A percentile compares a stretch with the other conserved stretches of the same genome.
Evolutionary conservation across 2,797 vertebrate species (phyloP).

Genomic region (Coccyzus lansbergi): DNA sequence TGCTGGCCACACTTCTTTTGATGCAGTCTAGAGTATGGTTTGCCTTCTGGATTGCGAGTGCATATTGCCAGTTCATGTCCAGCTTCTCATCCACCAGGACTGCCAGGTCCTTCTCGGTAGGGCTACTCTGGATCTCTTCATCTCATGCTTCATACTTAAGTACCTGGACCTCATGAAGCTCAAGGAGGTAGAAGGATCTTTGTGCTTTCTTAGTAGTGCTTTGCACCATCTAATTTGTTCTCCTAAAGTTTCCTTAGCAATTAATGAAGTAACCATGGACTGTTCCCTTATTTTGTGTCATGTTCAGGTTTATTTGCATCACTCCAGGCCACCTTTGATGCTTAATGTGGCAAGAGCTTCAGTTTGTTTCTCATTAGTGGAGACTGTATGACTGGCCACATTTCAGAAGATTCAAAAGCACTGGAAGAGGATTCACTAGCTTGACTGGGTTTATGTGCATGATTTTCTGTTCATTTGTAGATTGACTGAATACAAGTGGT

Average conservation of each 20-base stretch:
- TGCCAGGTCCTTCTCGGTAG: too few relatives aligned
- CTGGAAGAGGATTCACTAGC: not conserved
- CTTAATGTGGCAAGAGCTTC: not conserved
- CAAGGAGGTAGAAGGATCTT: not conserved
- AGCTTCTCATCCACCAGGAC: too few relatives aligned
- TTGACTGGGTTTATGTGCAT: not conserved
- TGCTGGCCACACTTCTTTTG: too few relatives aligned
- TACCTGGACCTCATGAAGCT: not conserved
- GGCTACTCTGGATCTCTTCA: too few relatives aligned
- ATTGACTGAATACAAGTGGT: not conserved
- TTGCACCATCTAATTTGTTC: not conserved
- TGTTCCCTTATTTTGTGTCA: not conserved
- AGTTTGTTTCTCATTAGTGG: not conserved
- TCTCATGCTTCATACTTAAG: not conserved
- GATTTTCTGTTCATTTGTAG: not conserved
- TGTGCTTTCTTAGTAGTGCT: not conserved
- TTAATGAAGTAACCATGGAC: not conserved
- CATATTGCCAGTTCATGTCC: too few relatives aligned
- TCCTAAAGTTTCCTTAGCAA: not conserved
- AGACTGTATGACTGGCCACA: not conserved
- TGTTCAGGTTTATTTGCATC: not conserved
- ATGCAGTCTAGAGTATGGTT: too few relatives aligned
- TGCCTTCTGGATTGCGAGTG: too few relatives aligned
- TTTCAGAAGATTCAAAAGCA: not conserved
- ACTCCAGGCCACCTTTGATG: not conserved